These are phyloP conservation scores for Podarcis lilfordi DNA, from an alignment of 2,797 vertebrate genomes.

Conservation along the genomic window DNA sequence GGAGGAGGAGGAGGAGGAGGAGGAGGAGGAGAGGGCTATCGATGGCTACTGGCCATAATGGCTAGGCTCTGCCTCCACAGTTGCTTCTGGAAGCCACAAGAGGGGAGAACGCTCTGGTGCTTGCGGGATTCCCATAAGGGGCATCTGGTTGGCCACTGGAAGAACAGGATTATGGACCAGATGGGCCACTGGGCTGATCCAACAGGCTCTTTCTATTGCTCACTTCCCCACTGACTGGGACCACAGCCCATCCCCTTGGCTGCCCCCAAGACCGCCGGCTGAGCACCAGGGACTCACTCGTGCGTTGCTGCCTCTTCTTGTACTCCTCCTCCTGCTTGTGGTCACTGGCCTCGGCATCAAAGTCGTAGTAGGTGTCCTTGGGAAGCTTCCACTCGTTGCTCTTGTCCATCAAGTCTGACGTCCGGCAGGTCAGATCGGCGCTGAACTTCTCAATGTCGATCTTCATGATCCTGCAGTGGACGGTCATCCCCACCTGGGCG, in stretches of 20 bases:
- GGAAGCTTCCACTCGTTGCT: slow-evolving; percentile 98
- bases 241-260: background rate
- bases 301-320: slow-evolving; percentile 96
- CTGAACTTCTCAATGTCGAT: slow-evolving; percentile 99
- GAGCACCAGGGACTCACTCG: slow-evolving; percentile 83
- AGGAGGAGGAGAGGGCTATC: no score
- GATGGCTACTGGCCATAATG: no score
- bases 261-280: rapidly evolving
- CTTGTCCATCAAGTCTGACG: slow-evolving; percentile 96
- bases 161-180: no score
- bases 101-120: no score
- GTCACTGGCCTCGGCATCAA: slow-evolving; percentile 93
- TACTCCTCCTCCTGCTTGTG: slow-evolving; percentile 93
- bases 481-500: slow-evolving; percentile 95
- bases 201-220: no score
- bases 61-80: no score
- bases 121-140: no score
- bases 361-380: slow-evolving; percentile 97
- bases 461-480: slow-evolving; percentile 99
- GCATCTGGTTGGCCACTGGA: no score
- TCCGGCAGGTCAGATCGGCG: slow-evolving; percentile 96
- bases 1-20: no score
- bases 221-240: background rate
- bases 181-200: no score
- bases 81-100: no score